These are phyloP conservation scores for Eubucco bourcierii DNA, from an alignment of 2,113 vertebrate species.

Conservation along the genomic window DNA sequence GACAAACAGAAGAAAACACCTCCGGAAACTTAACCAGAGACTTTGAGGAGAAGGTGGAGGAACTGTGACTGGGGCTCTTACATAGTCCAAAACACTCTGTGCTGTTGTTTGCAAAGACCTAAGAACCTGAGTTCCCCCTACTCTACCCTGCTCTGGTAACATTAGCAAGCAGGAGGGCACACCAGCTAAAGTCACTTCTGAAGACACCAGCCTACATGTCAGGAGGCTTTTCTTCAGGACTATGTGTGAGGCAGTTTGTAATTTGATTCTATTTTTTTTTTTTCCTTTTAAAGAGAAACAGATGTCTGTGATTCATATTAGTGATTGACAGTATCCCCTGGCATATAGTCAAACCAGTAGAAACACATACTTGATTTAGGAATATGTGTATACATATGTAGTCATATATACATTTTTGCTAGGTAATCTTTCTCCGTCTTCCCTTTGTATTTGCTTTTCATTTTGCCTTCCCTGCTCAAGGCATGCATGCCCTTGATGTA, in stretches of 20 bases:
- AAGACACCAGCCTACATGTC: not conserved
- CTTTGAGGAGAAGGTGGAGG: not conserved
- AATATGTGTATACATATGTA: rapidly evolving
- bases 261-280: not conserved
- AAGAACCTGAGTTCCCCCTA: not conserved
- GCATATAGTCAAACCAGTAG: not conserved
- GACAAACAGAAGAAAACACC: not conserved
- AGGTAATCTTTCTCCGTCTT: not conserved
- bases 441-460: not conserved
- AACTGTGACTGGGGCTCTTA: not conserved
- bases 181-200: not conserved
- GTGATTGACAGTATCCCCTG: not conserved
- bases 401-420: not conserved
- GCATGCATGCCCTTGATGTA: not conserved
- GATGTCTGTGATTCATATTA: not conserved
- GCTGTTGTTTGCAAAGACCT: not conserved
- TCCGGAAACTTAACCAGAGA: not conserved
- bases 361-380: not conserved
- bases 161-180: not conserved
- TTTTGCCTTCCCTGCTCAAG: not conserved
- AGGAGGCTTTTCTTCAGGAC: not conserved
- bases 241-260: not conserved
- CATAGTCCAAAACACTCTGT: not conserved
- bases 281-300: not conserved
- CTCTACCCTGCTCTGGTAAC: not conserved